Base-by-base conservation (phyloP, 2,888 invertebrate species). In the Syrphus vitripennis region DNA sequence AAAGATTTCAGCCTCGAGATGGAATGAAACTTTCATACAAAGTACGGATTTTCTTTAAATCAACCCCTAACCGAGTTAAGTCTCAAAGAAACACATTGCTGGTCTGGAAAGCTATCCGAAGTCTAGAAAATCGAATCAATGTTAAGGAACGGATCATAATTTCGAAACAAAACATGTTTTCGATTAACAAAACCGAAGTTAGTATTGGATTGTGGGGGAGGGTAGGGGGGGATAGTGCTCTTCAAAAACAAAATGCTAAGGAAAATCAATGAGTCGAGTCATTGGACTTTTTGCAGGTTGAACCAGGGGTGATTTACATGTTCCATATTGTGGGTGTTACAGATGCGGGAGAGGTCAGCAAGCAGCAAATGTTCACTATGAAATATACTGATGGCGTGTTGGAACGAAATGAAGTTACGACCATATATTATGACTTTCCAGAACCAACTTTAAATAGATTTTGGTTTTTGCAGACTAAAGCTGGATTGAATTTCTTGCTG, bases 1-100 rank as follows among this genome's bases (percentile, higher is more conserved):
- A 24, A 50, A 80, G 88, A n/a, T 88, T 89, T 21, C 89, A 89
- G 61, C 89, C 89, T 10, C 87, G 86, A 71, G 89, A 89, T 65
- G 89, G 88, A 16, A 88, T 89, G 4, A 89, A 88, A 57, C 83
- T 89, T 1, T 89, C 88, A 5, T 89, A 89, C 76, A 89, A 89
- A 61, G 88, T 89, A 29, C 72, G 88, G 59, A 88, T 89, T 57
- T 89, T 89, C 67, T 89, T 89, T 29, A 89, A 89, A 84, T 88
- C 83, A 6, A 75, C 83, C 48, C 65, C 70, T 55, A 84, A 83
- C 26, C 87, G 88, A 24, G 26, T 74, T 0, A 63, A 87, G 5
- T 87, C 89, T 9, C 89, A 89, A 75, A 88, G 89, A 31, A 89
- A 88, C 67, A 89, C 88, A 1, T 71, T 89, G 14, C 67, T 89